Base-by-base conservation (phyloP, 2,113 vertebrate genomes). In the Neolamprologus cancellatus region DNA sequence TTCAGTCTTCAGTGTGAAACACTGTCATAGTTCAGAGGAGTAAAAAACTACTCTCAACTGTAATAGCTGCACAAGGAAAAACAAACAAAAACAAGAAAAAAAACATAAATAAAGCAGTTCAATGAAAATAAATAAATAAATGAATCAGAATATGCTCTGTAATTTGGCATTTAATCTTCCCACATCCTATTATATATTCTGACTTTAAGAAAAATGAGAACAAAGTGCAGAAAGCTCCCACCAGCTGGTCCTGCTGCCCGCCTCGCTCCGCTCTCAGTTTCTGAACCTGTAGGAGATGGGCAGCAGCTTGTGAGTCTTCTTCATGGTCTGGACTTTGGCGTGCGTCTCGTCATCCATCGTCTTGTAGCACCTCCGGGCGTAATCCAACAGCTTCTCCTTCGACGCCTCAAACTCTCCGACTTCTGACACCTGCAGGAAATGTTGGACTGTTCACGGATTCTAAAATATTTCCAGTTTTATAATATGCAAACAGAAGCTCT, bases 201-300 rank as follows among this genome's bases (percentile, higher is more conserved):
- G n/a, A 71, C 64, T 41, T 69, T 3, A 25, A 44, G 36, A 71
- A 44, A 71, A 71, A 7, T 7, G 30, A 11, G 1, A 30, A 54
- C 11, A 28, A 30, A 8, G 14, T 15, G 14, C 8, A 15, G 39
- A 23, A 52, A 36, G 46, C 41, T 48, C 4, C 7, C 18, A 14
- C 39, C 11, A 2, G 3, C 6, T 8, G 10, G 50, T 5, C 15
- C 7, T 23, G 8, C 14, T 23, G 20, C 6, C 13, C 7, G 6
- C 41, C 25, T 10, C 7, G 8, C 48, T 30, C n/a, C 11, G 23
- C 15, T 3, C 2, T 95, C 89, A 96, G 94, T 96, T 96, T 9
- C 96, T 97, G 95, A 98, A 98, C 85, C 97, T 96, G 88, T 98
- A 98, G 20, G 97, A 97, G 89, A 98, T 98, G 8, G 97, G 97